phyloP scores from a whole-genome alignment of 2,113 vertebrate genomes.

The Motacilla alba region DNA sequence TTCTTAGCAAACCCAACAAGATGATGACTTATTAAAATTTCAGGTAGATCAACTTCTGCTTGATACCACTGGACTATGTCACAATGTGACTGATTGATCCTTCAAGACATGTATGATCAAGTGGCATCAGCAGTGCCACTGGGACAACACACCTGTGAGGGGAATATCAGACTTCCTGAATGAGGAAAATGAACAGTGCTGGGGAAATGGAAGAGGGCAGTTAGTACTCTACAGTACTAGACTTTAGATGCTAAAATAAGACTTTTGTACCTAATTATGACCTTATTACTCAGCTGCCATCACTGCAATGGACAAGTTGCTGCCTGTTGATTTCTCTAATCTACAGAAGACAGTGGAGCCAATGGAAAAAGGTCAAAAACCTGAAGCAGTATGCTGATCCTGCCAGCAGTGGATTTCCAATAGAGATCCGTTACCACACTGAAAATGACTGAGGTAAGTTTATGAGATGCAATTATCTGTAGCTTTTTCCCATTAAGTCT shows the following conservation, averaged over 20 bases:
- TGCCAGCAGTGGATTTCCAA: background rate
- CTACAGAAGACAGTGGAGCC: background rate
- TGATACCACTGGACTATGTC: background rate
- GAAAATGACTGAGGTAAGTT: background rate
- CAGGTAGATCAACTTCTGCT: background rate
- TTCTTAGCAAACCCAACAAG: background rate
- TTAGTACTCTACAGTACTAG: background rate
- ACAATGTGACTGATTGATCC: background rate
- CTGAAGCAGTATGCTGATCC: background rate
- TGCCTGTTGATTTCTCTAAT: background rate
- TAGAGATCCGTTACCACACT: background rate
- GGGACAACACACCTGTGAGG: background rate
- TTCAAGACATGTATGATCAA: background rate
- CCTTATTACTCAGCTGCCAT: background rate
- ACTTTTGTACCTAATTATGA: accelerated
- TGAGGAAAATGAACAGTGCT: background rate
- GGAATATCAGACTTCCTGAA: background rate
- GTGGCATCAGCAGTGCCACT: background rate
- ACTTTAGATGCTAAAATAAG: background rate
- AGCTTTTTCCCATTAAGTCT: conserved; percentile 10
- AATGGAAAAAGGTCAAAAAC: background rate
- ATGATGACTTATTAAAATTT: background rate
- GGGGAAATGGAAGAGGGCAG: background rate
- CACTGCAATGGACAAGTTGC: background rate
- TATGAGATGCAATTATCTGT: background rate